These are phyloP conservation scores for Athalia circularis DNA, from an alignment of 2,888 invertebrate species.

Conservation along the genomic window DNA sequence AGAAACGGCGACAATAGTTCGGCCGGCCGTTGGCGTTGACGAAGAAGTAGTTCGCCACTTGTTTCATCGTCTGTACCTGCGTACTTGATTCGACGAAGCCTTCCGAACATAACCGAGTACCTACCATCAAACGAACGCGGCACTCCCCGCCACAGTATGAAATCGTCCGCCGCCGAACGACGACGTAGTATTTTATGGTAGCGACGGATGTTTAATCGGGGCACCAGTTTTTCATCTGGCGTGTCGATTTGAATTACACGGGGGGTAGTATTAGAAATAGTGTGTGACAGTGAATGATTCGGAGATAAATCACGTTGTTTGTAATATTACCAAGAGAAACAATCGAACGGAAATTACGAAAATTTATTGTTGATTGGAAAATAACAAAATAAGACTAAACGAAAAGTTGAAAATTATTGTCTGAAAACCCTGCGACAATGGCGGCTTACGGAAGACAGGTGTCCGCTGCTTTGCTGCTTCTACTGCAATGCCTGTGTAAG, in stretches of 20 bases:
- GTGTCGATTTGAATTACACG: slow-evolving; percentile 24
- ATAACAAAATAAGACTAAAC: not conserved
- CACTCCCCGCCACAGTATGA: slow-evolving; percentile 70
- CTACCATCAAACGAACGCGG: slow-evolving; percentile 52
- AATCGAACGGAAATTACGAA: not conserved
- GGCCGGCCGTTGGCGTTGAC: not conserved
- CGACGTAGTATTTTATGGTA: slow-evolving; percentile 56
- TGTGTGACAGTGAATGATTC: slow-evolving; percentile 39
- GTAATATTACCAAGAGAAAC: not conserved
- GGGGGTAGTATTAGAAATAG: slow-evolving; percentile 1
- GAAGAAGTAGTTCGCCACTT: slow-evolving; percentile 30
- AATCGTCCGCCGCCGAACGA: slow-evolving; percentile 70
- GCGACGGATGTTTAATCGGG: slow-evolving; percentile 28
- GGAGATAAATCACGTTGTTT: not conserved
- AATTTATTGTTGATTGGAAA: not conserved
- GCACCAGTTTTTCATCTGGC: slow-evolving; percentile 24
- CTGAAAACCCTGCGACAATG: slow-evolving; percentile 31
- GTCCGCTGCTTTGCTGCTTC: slow-evolving; percentile 28
- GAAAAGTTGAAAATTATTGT: not conserved
- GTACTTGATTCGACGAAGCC: slow-evolving; percentile 53
- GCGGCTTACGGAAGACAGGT: slow-evolving; percentile 42
- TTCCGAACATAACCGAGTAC: slow-evolving; percentile 62
- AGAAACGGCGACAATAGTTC: slow-evolving; percentile 5
- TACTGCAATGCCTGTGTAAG: slow-evolving; percentile 36
- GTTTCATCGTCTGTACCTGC: slow-evolving; percentile 41